Conservation (phyloP, 2,797 vertebrate species). For the Pachyuromys duprasi region DNA sequence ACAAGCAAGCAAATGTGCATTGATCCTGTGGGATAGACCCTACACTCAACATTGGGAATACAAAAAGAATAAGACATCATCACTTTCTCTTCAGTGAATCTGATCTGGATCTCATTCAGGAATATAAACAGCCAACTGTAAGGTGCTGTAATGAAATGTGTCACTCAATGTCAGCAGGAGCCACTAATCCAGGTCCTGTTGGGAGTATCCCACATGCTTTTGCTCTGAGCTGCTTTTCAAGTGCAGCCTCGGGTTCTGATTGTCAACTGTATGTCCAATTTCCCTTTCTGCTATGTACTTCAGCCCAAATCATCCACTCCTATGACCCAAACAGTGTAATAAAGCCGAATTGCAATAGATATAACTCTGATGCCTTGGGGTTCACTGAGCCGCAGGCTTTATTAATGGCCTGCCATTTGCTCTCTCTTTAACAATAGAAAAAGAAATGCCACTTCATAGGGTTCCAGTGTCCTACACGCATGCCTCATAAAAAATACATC, state of each 20-base stretch:
- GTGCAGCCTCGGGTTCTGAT: neutral
- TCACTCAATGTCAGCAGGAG: neutral
- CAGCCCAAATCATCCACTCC: neutral
- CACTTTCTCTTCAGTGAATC: neutral
- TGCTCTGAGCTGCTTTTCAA: neutral
- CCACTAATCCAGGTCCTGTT: neutral
- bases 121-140: neutral
- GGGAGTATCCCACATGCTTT: neutral
- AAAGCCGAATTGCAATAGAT: slow-evolving; percentile 1
- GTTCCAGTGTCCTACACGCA: neutral
- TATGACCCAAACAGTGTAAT: neutral
- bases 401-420: slow-evolving; percentile 33
- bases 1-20: neutral
- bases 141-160: neutral
- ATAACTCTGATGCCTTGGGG: neutral
- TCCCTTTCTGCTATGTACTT: neutral
- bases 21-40: neutral
- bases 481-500: slow-evolving; percentile 16
- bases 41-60: neutral
- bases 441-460: slow-evolving; percentile 40
- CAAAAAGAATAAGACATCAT: neutral
- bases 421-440: slow-evolving; percentile 18
- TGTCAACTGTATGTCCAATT: neutral
- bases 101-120: too few relatives aligned
- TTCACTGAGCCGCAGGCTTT: slow-evolving; percentile 13